Base-by-base conservation (phyloP, 1,140 invertebrate species). In the Heliconius hermathena region DNA sequence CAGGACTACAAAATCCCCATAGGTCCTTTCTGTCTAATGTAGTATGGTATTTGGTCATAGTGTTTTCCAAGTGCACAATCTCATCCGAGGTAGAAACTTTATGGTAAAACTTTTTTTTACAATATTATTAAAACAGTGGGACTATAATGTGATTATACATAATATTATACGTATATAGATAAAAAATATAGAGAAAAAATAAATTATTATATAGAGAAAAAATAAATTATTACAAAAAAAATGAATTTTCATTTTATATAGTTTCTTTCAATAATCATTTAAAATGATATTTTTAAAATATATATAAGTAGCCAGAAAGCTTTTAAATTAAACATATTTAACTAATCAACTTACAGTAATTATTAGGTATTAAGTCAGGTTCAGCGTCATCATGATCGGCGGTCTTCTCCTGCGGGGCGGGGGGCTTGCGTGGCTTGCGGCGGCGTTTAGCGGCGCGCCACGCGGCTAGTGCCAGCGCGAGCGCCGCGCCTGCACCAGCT, bases 311-410 rank as follows among this genome's bases (percentile, higher is more conserved):
- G 41, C 4, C 11, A 46, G 13, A 46, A 46, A 46, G 3, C 41
- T 13, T 46, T 46, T 3, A 0, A 46, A 46, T 13, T 36, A 46
- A 46, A 46, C 13, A 46, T 16, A 46, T 46, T 46, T 46, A 46
- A 46, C 5, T 46, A 46, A 46, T 16, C 41, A 46, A 82, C 83
- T 85, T 54, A 85, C 81, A 86, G 77, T 85, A 87, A 66, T 85
- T 86, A 71, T 86, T 85, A 16, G 85, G 83, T 82, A 84, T 86
- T 57, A 86, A 79, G 74, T 84, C 91, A 1, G 91, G 91, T 80
- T 93, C 91, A 46, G 90, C 85, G 77, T 93, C 91, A 78, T 93
- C 91, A 81, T 87, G 89, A 4, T 91, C 89, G 3, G 81, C 73
- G 54, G 76, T 83, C 80, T 93, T 90, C 72, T 84, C 82, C 54